phyloP scores from a whole-genome alignment of 2,888 invertebrate genomes.

The Zele albiditarsus region DNA sequence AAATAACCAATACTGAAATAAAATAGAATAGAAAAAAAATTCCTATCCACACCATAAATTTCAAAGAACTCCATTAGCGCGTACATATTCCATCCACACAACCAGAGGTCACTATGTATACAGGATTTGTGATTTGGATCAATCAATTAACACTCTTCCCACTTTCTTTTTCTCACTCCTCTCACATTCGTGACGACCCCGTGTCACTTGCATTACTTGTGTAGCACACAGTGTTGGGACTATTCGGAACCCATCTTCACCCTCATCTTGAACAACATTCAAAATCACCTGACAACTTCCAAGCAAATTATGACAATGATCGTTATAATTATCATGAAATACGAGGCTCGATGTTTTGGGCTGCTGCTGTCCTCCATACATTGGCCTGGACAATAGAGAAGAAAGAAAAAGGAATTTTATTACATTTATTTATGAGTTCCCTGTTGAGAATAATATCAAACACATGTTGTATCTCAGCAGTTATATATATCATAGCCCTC shows the following conservation, averaged over 20 bases:
- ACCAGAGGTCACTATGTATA: conserved; percentile 22
- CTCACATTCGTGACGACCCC: neutral
- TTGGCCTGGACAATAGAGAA: conserved; percentile 75
- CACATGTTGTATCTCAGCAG: conserved; percentile 24
- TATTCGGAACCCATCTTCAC: conserved; percentile 36
- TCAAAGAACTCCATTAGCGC: conserved; percentile 19
- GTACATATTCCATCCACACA: neutral
- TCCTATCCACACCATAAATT: neutral
- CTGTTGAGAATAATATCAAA: conserved; percentile 11
- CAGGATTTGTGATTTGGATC: neutral
- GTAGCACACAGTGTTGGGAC: conserved; percentile 1
- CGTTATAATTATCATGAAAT: conserved; percentile 60
- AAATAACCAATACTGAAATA: too few relatives aligned
- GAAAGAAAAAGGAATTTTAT: conserved; percentile 23
- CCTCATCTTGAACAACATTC: conserved; percentile 48
- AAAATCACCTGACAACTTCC: conserved; percentile 68
- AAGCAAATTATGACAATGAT: conserved; percentile 45
- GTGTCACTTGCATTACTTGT: neutral
- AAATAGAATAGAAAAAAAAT: neutral
- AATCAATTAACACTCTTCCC: conserved; percentile 25
- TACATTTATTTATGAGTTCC: conserved; percentile 6
- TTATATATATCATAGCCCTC: neutral
- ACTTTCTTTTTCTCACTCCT: neutral
- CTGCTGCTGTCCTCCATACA: conserved; percentile 75
- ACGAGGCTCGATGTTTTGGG: conserved; percentile 59